These are phyloP conservation scores for Junonia oenone DNA, from an alignment of 2,888 invertebrate genomes.

Conservation along the genomic window DNA sequence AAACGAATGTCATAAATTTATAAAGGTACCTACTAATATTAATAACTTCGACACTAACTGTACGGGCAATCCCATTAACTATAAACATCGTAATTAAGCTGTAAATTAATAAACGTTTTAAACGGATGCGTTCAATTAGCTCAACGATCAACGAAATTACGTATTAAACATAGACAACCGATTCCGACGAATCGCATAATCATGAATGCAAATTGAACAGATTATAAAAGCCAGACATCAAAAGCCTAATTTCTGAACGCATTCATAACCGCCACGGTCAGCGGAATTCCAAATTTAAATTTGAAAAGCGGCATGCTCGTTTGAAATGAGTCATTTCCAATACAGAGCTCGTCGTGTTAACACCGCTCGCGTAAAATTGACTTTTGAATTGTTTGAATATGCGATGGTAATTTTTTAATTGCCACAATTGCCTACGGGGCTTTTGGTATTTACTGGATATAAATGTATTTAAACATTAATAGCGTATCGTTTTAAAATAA, in stretches of 20 bases:
- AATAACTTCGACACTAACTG: too few relatives aligned
- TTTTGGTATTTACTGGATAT: not conserved
- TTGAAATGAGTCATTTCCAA: constrained; percentile 23
- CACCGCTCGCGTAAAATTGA: constrained; percentile 11
- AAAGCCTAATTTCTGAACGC: constrained; percentile 47
- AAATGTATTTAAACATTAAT: not conserved
- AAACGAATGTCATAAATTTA: too few relatives aligned
- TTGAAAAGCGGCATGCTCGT: constrained; percentile 18
- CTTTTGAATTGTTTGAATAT: constrained; percentile 13
- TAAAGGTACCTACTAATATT: too few relatives aligned
- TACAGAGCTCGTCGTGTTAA: constrained; percentile 28
- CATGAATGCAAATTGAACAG: constrained; percentile 25
- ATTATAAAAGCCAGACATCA: constrained; percentile 29
- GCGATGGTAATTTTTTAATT: constrained; percentile 12
- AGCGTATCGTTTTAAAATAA: not conserved
- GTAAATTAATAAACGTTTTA: not conserved
- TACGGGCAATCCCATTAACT: too few relatives aligned
- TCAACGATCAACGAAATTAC: not conserved
- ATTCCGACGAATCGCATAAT: constrained; percentile 20
- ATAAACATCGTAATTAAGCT: too few relatives aligned
- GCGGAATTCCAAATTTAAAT: constrained; percentile 41
- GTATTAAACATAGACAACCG: constrained; percentile 7
- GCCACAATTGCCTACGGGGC: constrained; percentile 2
- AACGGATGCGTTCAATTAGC: not conserved
- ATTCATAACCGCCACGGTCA: constrained; percentile 39